Conservation (phyloP, 2,797 vertebrate genomes). For the Silurus aristotelis region DNA sequence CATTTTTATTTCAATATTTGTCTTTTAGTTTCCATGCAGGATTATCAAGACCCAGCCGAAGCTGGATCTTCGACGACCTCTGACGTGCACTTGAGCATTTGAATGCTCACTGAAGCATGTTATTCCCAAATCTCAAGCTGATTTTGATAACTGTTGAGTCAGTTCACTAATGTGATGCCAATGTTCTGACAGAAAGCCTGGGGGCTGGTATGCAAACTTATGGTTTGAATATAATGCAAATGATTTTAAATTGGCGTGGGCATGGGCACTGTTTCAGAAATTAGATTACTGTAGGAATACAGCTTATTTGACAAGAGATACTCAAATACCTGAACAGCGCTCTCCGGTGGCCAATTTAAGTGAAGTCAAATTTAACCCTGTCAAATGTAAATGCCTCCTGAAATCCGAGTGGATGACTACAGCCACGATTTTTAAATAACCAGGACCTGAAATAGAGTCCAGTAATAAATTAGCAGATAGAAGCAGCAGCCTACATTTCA, state of each 20-base stretch:
- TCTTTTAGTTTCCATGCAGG: neutral
- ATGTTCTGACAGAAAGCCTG: neutral
- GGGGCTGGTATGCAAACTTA: neutral
- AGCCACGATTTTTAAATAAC: neutral
- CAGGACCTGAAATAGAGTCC: neutral
- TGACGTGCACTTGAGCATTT: neutral
- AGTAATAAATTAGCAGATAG: neutral
- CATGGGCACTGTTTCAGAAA: neutral
- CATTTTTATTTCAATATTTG: neutral
- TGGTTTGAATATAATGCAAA: neutral
- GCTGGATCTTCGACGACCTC: neutral
- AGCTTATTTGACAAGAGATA: neutral
- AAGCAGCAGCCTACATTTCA: neutral
- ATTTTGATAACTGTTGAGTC: neutral
- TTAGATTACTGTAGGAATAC: neutral
- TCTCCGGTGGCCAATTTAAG: neutral
- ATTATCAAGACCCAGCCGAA: neutral
- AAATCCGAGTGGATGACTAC: neutral
- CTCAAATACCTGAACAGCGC: neutral
- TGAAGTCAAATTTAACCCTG: neutral
- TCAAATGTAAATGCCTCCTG: no score
- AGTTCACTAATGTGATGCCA: neutral
- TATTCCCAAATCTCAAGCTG: neutral
- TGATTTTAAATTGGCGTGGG: neutral
- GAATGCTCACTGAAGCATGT: neutral